A percentile compares a stretch with the other conserved stretches of the same genome.
Evolutionary conservation across 2,113 vertebrate genomes (phyloP).

Genomic region (Cheilinus undulatus): DNA sequence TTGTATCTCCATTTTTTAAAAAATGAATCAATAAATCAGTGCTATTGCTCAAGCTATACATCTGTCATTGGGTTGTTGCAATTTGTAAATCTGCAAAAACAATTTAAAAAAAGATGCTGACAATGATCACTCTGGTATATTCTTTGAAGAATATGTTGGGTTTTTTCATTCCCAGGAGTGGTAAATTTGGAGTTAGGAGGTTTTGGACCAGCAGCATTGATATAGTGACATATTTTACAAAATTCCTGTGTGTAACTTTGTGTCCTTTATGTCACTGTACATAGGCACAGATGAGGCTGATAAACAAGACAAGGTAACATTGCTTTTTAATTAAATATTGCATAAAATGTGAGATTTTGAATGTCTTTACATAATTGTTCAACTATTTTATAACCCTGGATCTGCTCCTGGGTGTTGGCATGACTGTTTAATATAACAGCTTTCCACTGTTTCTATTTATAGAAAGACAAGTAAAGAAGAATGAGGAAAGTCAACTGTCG

Average conservation of each 20-base stretch:
- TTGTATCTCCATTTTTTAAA: too few species aligned
- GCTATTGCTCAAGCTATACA: too few species aligned
- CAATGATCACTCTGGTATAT: too few species aligned
- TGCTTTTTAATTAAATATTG: rapidly evolving
- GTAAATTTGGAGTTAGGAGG: too few species aligned
- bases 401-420: not conserved
- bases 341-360: not conserved
- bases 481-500: not conserved
- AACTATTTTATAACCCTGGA: not conserved
- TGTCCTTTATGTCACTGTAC: slow-evolving; percentile 9
- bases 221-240: too few species aligned
- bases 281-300: slow-evolving; percentile 57
- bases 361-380: not conserved
- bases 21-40: too few species aligned
- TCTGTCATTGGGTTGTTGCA: too few species aligned
- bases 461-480: slow-evolving; percentile 78
- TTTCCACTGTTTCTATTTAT: slow-evolving; percentile 3
- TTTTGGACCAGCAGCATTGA: too few species aligned
- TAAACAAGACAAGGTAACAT: slow-evolving; percentile 70
- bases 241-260: not conserved
- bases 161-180: too few species aligned
- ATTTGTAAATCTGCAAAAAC: too few species aligned
- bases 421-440: not conserved
- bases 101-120: too few species aligned
- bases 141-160: too few species aligned